phyloP scores from a whole-genome alignment of 2,797 vertebrate genomes.

The Peromyscus eremicus region DNA sequence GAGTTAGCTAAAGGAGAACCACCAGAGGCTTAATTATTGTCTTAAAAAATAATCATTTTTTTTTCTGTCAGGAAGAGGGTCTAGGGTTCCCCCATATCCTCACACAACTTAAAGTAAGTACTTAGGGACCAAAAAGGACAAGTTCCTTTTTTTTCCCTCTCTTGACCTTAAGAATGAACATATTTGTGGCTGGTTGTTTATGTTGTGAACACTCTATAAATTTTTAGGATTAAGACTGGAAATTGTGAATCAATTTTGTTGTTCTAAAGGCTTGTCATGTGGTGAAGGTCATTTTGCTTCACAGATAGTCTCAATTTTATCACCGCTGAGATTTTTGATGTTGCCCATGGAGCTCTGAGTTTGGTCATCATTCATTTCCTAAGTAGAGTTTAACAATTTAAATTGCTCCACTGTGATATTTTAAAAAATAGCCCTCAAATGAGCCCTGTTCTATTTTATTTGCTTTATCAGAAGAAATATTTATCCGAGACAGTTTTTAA shows the following conservation, averaged over 20 bases:
- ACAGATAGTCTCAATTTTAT: not conserved
- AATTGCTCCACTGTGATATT: not conserved
- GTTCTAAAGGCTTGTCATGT: not conserved
- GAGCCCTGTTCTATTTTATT: not conserved
- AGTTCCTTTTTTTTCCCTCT: not conserved
- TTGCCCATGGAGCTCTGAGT: not conserved
- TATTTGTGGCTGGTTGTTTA: not conserved
- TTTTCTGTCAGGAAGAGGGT: not conserved
- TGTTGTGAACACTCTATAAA: not conserved
- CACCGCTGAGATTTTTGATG: not conserved
- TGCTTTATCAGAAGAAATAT: constrained; percentile 25
- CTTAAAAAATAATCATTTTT: not conserved
- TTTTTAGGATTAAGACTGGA: not conserved
- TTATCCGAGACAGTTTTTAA: constrained; percentile 13
- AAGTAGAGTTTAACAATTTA: not conserved
- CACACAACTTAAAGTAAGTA: not conserved
- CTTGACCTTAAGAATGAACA: not conserved
- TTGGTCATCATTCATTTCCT: constrained; percentile 1
- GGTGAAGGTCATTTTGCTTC: not conserved
- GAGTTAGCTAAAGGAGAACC: not conserved
- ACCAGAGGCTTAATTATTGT: not conserved
- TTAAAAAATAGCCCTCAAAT: not conserved
- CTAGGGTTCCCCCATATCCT: not conserved
- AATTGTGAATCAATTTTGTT: not conserved
- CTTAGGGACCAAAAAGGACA: not conserved